phyloP scores from a whole-genome alignment of 2,113 vertebrate species.

The Trogon melanurus region DNA sequence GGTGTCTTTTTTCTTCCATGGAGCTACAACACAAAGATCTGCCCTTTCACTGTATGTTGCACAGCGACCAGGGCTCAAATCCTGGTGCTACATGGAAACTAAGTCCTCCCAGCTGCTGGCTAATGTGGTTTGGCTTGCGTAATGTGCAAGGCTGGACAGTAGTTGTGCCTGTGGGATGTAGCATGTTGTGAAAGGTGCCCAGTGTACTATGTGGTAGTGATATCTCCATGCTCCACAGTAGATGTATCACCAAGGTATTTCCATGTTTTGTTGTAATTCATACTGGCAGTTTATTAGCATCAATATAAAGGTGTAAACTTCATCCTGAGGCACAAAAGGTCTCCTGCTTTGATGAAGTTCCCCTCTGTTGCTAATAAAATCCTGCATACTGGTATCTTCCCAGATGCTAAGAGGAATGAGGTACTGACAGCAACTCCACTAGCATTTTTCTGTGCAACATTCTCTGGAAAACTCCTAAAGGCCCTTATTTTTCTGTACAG shows the following conservation, averaged over 20 bases:
- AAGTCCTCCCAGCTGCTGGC: not conserved
- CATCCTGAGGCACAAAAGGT: not conserved
- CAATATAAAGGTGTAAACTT: not conserved
- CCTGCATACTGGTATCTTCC: not conserved
- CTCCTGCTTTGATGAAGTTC: not conserved
- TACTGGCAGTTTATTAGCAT: not conserved
- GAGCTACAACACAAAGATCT: not conserved
- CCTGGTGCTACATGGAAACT: not conserved
- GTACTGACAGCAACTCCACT: not conserved
- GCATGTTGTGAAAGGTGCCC: not conserved
- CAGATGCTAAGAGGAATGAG: not conserved
- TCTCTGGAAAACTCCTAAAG: not conserved
- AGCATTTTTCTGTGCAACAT: not conserved
- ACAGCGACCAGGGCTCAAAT: not conserved
- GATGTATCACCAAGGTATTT: not conserved
- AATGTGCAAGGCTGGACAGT: not conserved
- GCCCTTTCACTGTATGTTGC: not conserved
- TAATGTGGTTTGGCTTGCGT: not conserved
- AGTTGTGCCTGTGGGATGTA: not conserved
- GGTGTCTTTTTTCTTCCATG: too few species aligned
- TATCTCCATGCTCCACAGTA: fast-evolving
- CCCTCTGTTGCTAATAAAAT: not conserved
- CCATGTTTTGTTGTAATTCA: not conserved
- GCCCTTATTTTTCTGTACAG: not conserved
- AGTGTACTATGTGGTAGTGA: fast-evolving